Base-by-base conservation (phyloP, 2,888 invertebrate genomes). In the Mythimna loreyi region DNA sequence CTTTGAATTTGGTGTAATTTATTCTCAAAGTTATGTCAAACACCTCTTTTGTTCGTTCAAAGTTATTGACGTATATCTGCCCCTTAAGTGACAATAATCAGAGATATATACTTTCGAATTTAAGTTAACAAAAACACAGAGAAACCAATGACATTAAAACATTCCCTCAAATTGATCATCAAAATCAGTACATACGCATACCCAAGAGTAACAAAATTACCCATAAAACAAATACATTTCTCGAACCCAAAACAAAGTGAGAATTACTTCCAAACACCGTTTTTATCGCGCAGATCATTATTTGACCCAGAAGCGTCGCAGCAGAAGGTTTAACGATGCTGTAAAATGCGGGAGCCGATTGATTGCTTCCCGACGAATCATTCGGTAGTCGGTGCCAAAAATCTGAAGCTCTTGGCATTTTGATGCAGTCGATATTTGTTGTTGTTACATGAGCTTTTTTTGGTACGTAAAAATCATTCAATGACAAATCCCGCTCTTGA, bases 251-350 rank as follows among this genome's bases (percentile, higher is more conserved):
- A 73, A 56, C 55, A 77, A 77, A 71, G 56, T 64, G 55, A 60
- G 72, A 75, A 77, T 60, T 77, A 64, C 72, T 77, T 28, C 16
- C 40, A 59, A 75, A 66, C 23, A 55, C n/a, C 30, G 2, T 30
- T 77, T 78, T 78, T 78, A 76, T 60, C 49, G 36, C 6, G 8
- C 1, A 28, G 56, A 67, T 60, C 67, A 78, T 65, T 72, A 75
- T 72, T 65, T 40, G 57, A 56, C 55, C 40, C 40, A 73, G 43
- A 62, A 66, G 30, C 73, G 36, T 43, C 25, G 62, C 62, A 43
- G 64, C 59, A 40, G n/a, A 67, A 73, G 49, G 47, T 78, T 75
- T 76, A 73, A 78, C 56, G 66, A 49, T 45, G 61, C 23, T 47
- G 33, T 78, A 49, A 78, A 78, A n/a, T 45, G 36, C 21, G 78